These are phyloP conservation scores for Formicarius rufipectus DNA, from an alignment of 2,113 vertebrate species.

Conservation along the genomic window DNA sequence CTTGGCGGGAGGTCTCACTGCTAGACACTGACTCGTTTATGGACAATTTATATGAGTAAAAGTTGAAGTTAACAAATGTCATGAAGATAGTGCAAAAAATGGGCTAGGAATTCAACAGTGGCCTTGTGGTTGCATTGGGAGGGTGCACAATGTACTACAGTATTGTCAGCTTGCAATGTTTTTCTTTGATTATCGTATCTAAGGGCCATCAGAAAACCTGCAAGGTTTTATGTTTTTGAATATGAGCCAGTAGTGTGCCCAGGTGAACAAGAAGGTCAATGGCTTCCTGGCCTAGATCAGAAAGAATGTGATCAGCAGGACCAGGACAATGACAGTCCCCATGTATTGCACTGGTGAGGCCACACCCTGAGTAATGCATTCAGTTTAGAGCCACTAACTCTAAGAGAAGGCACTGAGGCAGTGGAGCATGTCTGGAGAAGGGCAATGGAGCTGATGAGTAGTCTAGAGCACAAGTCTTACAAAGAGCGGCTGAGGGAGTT, in stretches of 20 bases:
- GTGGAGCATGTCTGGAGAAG: neutral
- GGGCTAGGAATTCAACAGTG: neutral
- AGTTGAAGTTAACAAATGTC: neutral
- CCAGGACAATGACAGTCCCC: neutral
- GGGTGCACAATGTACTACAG: accelerated
- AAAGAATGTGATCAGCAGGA: too few relatives aligned
- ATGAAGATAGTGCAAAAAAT: neutral
- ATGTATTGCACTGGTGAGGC: neutral
- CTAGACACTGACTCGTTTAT: neutral
- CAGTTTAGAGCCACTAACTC: neutral
- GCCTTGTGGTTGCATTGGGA: neutral
- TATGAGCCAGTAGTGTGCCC: neutral
- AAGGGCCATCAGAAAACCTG: neutral
- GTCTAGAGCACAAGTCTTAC: neutral
- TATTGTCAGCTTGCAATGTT: neutral
- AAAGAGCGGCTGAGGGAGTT: too few relatives aligned
- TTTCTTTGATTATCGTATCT: neutral
- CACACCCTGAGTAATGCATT: accelerated
- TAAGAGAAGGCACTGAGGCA: neutral
- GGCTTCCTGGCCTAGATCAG: neutral
- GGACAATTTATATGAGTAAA: neutral
- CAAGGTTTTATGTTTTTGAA: neutral
- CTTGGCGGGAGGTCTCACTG: neutral
- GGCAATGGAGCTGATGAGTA: neutral
- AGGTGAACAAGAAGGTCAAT: neutral